phyloP scores from a whole-genome alignment of 2,113 vertebrate genomes.

The Chloropsis hardwickii region DNA sequence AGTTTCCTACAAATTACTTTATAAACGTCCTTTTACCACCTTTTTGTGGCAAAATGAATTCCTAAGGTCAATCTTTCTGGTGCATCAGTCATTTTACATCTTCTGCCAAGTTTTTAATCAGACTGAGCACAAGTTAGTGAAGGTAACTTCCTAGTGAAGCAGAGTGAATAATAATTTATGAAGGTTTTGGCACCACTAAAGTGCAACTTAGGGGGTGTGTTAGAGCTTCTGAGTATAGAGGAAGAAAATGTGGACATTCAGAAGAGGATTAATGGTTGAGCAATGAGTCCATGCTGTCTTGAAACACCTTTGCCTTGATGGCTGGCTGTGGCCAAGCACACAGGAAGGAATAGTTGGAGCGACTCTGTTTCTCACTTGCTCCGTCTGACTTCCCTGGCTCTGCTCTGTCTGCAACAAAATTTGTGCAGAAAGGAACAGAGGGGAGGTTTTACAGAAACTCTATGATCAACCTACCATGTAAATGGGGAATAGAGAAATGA shows the following conservation, averaged over 20 bases:
- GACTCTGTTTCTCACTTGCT: not conserved
- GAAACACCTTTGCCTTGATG: not conserved
- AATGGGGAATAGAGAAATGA: not conserved
- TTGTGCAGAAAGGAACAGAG: not conserved
- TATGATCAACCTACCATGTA: not conserved
- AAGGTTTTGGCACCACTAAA: not conserved
- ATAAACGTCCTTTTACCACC: not conserved
- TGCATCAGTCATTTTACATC: not conserved
- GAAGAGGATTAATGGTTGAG: not conserved
- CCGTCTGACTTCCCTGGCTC: not conserved
- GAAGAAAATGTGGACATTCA: not conserved
- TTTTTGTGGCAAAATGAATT: not conserved
- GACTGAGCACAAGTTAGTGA: not conserved
- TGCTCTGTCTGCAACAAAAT: not conserved
- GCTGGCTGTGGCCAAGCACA: not conserved
- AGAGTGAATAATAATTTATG: not conserved
- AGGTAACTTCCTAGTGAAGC: not conserved
- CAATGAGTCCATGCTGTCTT: not conserved
- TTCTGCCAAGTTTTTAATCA: not conserved
- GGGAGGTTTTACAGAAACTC: not conserved
- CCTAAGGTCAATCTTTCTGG: not conserved
- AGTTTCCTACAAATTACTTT: not conserved
- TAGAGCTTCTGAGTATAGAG: not conserved
- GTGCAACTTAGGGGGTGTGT: fast-evolving
- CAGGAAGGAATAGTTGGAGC: not conserved